Evolutionary conservation across 2,113 vertebrate genomes (phyloP).

Genomic region (Hypanus sabinus): DNA sequence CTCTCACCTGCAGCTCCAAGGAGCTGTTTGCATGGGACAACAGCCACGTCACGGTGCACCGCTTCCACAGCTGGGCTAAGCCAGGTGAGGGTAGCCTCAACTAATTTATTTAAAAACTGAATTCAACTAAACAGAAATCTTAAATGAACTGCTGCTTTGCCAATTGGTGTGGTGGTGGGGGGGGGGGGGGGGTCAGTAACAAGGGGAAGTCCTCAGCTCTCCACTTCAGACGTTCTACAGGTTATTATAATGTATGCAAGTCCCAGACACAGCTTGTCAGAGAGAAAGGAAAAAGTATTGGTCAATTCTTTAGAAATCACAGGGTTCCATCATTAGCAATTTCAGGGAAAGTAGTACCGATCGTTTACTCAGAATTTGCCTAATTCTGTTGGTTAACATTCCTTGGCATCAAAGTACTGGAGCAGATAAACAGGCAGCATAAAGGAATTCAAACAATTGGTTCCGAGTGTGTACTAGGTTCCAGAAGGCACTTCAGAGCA

Average conservation of each 20-base stretch:
- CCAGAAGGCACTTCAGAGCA: not conserved
- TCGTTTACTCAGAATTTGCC: not conserved
- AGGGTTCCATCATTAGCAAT: not conserved
- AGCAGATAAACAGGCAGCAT: not conserved
- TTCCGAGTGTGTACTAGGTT: no score
- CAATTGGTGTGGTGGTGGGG: no score
- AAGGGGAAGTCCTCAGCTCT: not conserved
- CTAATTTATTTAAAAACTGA: not conserved
- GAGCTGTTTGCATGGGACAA: no score
- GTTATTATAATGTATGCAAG: not conserved
- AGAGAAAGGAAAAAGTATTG: not conserved
- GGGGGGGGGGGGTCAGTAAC: no score
- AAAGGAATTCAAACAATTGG: not conserved
- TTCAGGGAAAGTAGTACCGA: no score
- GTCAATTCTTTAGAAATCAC: not conserved
- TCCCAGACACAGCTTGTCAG: not conserved
- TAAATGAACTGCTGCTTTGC: not conserved
- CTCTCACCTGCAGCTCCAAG: no score
- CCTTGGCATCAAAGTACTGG: not conserved
- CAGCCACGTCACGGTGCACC: no score
- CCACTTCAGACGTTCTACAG: not conserved
- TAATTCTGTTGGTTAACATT: not conserved
- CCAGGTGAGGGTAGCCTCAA: not conserved
- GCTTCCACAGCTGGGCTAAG: no score
- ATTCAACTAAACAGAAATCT: not conserved